Conservation (phyloP, 1,140 invertebrate genomes). For the Conopomorpha cramerella region DNA sequence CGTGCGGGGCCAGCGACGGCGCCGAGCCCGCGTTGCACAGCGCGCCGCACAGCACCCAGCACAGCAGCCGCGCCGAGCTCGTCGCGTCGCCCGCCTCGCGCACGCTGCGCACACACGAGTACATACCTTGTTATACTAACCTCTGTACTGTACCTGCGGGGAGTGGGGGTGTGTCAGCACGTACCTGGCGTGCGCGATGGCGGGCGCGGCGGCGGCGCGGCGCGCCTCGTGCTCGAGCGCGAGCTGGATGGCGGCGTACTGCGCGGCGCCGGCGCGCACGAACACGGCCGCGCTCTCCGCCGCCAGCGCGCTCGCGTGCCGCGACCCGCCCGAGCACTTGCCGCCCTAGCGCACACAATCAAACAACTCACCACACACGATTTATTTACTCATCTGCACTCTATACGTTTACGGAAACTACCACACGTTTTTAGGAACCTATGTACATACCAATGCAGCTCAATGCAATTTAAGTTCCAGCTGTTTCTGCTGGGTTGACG, state of each 20-base stretch:
- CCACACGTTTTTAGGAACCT: no score
- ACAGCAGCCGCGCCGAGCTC: conserved; percentile 89
- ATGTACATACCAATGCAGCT: no score
- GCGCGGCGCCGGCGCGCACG: conserved; percentile 93
- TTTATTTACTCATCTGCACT: no score
- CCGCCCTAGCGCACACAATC: no score
- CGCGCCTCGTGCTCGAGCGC: conserved; percentile 87
- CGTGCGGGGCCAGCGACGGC: conserved; percentile 84
- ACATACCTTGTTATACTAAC: conserved; percentile 14
- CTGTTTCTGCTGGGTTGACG: no score
- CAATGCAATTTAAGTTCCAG: no score
- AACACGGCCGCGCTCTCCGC: conserved; percentile 95
- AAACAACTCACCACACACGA: no score
- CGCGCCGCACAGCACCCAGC: conserved; percentile 94
- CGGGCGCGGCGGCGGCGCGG: conserved; percentile 64
- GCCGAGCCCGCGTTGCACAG: conserved; percentile 55
- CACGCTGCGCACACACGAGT: conserved; percentile 62
- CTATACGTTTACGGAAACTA: no score
- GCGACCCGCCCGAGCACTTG: no score
- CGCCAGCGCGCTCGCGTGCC: conserved; percentile 76
- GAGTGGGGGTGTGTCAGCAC: no score
- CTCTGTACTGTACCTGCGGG: no score
- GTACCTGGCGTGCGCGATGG: no score
- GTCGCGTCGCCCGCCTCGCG: conserved; percentile 96
- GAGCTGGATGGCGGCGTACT: conserved; percentile 93